Conservation (phyloP, 1,140 invertebrate species). For the Catajapyx aquilonaris region DNA sequence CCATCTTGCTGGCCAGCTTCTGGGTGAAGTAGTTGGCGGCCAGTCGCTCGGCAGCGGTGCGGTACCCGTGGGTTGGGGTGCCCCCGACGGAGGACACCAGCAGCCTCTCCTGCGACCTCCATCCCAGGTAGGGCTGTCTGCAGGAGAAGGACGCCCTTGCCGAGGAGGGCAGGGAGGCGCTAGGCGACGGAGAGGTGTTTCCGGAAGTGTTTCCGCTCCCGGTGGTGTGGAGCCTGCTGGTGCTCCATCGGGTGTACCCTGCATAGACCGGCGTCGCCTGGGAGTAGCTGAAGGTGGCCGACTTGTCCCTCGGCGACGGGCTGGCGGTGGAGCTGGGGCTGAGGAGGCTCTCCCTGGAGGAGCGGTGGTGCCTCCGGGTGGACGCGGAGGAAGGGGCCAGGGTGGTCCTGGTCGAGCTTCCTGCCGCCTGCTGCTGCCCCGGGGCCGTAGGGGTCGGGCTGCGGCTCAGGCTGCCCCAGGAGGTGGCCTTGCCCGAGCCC, state of each 20-base stretch:
- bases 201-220: conserved; percentile 14
- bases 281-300: conserved; percentile 10
- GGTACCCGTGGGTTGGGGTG: conserved; percentile 16
- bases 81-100: conserved; percentile 24
- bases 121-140: conserved; percentile 64
- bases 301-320: conserved; percentile 11
- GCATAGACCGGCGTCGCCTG: too few species aligned
- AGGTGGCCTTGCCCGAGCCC: conserved; percentile 5
- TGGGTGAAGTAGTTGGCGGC: conserved; percentile 26
- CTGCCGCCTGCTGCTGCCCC: conserved; percentile 9
- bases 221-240: conserved; percentile 56
- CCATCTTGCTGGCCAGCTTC: not conserved
- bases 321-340: conserved; percentile 14
- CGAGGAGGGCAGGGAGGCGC: conserved; percentile 36
- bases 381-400: too few species aligned
- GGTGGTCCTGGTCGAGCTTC: not conserved
- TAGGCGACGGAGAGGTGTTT: conserved; percentile 14
- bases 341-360: conserved; percentile 15
- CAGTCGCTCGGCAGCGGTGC: conserved; percentile 64
- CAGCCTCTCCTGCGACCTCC: conserved; percentile 66
- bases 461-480: conserved; percentile 18
- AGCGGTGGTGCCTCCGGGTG: conserved; percentile 11
- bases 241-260: conserved; percentile 57
- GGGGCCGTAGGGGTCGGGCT: conserved; percentile 27
- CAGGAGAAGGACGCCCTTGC: conserved; percentile 37